Evolutionary conservation across 2,113 vertebrate species (phyloP).

Genomic region (Trogon melanurus): DNA sequence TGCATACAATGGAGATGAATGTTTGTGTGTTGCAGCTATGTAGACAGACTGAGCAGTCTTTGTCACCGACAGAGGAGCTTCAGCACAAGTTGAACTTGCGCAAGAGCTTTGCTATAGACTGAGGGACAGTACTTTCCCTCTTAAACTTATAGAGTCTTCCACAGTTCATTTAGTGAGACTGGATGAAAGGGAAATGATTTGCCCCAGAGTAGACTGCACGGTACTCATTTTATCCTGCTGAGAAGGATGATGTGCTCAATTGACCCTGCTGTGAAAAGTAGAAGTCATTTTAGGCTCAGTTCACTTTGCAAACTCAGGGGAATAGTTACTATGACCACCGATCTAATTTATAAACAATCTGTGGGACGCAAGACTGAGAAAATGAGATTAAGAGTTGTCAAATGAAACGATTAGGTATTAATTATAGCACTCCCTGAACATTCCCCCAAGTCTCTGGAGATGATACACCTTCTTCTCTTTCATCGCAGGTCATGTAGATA

Average conservation of each 20-base stretch:
- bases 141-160: not conserved
- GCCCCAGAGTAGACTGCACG: not conserved
- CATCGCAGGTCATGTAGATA: conserved; percentile 14
- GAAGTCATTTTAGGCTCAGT: conserved; percentile 39
- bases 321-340: conserved; percentile 50
- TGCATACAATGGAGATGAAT: fast-evolving
- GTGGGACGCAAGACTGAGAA: not conserved
- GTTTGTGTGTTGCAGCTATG: fast-evolving
- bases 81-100: not conserved
- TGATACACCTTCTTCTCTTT: not conserved
- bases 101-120: not conserved
- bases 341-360: conserved; percentile 50
- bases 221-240: conserved; percentile 33
- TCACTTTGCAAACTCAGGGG: conserved; percentile 27
- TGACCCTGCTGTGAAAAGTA: conserved; percentile 55
- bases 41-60: not conserved
- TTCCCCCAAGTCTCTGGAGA: not conserved
- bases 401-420: conserved; percentile 4
- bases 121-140: not conserved
- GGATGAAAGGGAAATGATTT: not conserved
- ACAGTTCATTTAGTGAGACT: not conserved
- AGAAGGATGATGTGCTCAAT: conserved; percentile 40
- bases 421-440: not conserved
- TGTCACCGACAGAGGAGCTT: not conserved
- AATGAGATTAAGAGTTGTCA: conserved; percentile 19